These are phyloP conservation scores for Isaurus tuberculatus DNA, from an alignment of 92 coral and sea anemone genomes.

Conservation along the genomic window DNA sequence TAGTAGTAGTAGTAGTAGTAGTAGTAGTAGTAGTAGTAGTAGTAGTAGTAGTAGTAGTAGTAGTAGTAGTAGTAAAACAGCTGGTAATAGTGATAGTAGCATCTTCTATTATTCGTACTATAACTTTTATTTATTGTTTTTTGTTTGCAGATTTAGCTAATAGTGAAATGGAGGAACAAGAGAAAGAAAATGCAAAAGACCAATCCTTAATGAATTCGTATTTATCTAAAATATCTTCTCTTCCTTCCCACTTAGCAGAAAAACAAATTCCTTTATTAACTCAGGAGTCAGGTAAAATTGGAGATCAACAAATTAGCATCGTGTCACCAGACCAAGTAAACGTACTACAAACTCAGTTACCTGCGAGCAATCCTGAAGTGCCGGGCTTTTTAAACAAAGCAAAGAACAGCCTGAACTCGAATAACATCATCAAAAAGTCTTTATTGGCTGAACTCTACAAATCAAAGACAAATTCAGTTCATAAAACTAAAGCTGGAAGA, in stretches of 20 bases:
- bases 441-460: background rate
- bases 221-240: conserved; percentile 70
- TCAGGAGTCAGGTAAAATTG: conserved; percentile 70
- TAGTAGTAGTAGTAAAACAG: no score
- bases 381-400: conserved; percentile 56
- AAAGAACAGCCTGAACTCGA: background rate
- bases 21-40: no score
- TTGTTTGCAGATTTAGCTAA: conserved; percentile 71
- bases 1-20: no score
- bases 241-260: conserved; percentile 54
- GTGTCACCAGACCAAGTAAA: conserved; percentile 84
- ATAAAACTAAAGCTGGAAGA: background rate
- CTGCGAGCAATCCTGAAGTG: conserved; percentile 75
- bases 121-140: background rate
- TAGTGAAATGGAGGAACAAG: conserved; percentile 75
- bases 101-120: background rate
- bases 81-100: no score
- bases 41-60: no score
- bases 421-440: conserved; percentile 14
- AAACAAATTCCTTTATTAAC: conserved; percentile 54
- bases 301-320: conserved; percentile 86
- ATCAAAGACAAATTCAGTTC: background rate
- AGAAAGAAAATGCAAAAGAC: conserved; percentile 66
- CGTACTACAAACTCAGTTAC: conserved; percentile 78
- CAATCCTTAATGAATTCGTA: conserved; percentile 66